Conservation (phyloP, 2,113 vertebrate species). For the Piliocolobus tephrosceles region DNA sequence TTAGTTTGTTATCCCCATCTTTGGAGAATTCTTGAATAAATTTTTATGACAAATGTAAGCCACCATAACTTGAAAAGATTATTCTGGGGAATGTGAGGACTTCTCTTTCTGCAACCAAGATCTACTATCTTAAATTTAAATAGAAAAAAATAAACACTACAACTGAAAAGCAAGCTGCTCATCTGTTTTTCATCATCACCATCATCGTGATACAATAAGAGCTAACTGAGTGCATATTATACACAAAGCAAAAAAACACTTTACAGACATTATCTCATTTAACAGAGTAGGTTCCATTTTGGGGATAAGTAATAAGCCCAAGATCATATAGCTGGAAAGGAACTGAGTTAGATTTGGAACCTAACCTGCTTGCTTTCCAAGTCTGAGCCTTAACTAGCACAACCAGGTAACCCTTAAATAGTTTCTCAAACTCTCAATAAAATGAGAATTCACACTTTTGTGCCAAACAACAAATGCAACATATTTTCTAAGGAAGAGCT, state of each 20-base stretch:
- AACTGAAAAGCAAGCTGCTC: neutral
- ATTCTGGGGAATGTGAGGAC: neutral
- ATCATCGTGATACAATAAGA: neutral
- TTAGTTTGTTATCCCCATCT: neutral
- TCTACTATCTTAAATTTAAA: constrained; percentile 30
- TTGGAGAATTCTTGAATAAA: constrained; percentile 1
- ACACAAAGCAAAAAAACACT: neutral
- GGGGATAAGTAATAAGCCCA: neutral
- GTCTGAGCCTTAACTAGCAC: neutral
- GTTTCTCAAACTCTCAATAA: neutral
- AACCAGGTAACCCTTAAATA: neutral
- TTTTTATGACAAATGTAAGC: neutral
- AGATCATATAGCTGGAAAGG: neutral
- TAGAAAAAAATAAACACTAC: neutral
- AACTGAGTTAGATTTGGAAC: neutral
- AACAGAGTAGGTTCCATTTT: neutral
- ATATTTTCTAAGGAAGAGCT: neutral
- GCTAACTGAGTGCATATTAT: neutral
- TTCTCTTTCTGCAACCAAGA: neutral
- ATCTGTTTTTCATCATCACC: neutral
- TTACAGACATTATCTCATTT: neutral
- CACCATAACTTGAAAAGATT: neutral
- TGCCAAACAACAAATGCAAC: neutral
- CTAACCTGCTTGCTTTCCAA: neutral
- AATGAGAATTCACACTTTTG: neutral